Base-by-base conservation (phyloP, 2,113 vertebrate species). In the Heterocephalus glaber region DNA sequence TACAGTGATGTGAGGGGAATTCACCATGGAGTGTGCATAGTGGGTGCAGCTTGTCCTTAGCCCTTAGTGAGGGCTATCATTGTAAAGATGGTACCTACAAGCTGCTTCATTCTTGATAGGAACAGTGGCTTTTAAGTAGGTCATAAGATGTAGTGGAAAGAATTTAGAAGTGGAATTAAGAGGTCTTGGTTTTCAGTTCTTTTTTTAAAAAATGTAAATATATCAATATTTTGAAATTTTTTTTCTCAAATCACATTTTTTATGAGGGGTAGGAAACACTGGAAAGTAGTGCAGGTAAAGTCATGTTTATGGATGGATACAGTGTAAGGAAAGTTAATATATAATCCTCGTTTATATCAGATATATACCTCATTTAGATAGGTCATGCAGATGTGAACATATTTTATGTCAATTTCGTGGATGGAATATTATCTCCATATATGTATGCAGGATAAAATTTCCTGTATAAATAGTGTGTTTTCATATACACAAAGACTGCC, bases 61-160 rank as follows among this genome's bases (percentile, higher is more conserved):
- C 93, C 33, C 10, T 84, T 63, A 38, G 35, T 83, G 49, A 95
- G 52, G 70, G 16, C 49, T 89, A 90, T 61, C 41, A 30, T 95
- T 91, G 86, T 44, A 92, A 68, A 93, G 94, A 91, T 93, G 52
- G 2, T 56, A 77, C 90, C 92, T 96, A 41, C 91, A 72, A 92
- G 72, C 77, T 95, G 83, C 89, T 54, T 95, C 79, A 76, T 47
- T 68, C 41, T 82, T 74, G 96, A 79, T 7, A 74, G 92, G 72
- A 93, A 85, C 65, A 87, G 49, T 93, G 24, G 61, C 77, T 86
- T 97, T 91, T 88, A 94, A 72, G 41, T 92, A 82, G 82, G 60
- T 94, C 61, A 80, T 83, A 79, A 54, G 24, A 92, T 90, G 22
- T 44, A 95, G 41, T 96, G 60, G 80, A 82, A 79, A 58, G 76